phyloP scores from a whole-genome alignment of 1,140 invertebrate species.

The Drosophila sp. region DNA sequence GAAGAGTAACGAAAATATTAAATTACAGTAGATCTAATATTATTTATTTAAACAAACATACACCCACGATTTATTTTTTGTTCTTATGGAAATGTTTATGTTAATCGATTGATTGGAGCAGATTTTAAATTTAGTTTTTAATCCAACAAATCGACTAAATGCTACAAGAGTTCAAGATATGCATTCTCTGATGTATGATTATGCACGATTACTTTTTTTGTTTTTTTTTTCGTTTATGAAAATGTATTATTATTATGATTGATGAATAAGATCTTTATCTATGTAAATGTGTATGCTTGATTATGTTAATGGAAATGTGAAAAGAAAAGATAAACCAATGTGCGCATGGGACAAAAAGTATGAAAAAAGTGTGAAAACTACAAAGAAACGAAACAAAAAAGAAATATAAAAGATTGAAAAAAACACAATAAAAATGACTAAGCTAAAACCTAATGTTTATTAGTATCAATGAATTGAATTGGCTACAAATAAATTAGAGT shows the following conservation, averaged over 20 bases:
- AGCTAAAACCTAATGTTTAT: slow-evolving; percentile 53
- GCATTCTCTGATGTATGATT: neutral
- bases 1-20: slow-evolving; percentile 43
- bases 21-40: slow-evolving; percentile 38
- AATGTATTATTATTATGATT: slow-evolving; percentile 25
- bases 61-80: slow-evolving; percentile 30
- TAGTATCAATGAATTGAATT: neutral
- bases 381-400: slow-evolving; percentile 41
- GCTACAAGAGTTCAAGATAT: neutral
- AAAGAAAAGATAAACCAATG: slow-evolving; percentile 8
- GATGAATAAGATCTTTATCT: slow-evolving; percentile 21
- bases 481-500: too few relatives aligned
- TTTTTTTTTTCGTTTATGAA: slow-evolving; percentile 17
- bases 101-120: slow-evolving; percentile 26
- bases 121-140: slow-evolving; percentile 17
- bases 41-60: slow-evolving; percentile 61
- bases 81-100: slow-evolving; percentile 34
- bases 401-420: slow-evolving; percentile 49
- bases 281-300: slow-evolving; percentile 56
- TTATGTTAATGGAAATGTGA: slow-evolving; percentile 51
- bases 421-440: slow-evolving; percentile 68
- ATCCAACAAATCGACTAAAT: slow-evolving; percentile 5
- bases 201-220: neutral
- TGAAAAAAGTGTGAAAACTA: slow-evolving; percentile 63
- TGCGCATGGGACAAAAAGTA: slow-evolving; percentile 48